Percentiles rank a stretch among this genome's conserved stretches.
Evolutionary conservation across 2,797 vertebrate genomes (phyloP).

Genomic region (Acanthurus tractus): DNA sequence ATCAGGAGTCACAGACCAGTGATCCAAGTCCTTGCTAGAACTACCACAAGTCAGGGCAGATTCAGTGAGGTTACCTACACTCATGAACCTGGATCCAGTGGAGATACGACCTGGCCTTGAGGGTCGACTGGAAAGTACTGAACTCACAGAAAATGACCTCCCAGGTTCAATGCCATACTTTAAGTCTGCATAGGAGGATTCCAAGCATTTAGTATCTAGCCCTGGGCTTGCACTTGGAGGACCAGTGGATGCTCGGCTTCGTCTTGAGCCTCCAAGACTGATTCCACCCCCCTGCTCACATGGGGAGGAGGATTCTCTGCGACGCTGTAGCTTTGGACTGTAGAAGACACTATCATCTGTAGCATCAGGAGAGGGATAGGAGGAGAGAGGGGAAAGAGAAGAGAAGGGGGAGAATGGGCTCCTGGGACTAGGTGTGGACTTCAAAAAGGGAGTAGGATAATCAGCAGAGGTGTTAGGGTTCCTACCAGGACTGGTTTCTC

Average conservation of each 20-base stretch:
- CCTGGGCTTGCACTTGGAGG: slow-evolving; percentile 53
- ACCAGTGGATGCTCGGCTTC: slow-evolving; percentile 66
- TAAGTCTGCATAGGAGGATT: slow-evolving; percentile 81
- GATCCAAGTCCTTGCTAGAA: slow-evolving; percentile 42
- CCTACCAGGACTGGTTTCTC: slow-evolving; percentile 55
- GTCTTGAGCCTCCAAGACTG: slow-evolving; percentile 56
- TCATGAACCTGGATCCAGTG: slow-evolving; percentile 80
- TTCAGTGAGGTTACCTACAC: slow-evolving; percentile 77
- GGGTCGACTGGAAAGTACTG: slow-evolving; percentile 81
- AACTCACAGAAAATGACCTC: slow-evolving; percentile 83
- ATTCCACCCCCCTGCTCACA: slow-evolving; percentile 67
- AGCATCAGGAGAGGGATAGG: slow-evolving; percentile 63
- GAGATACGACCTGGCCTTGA: slow-evolving; percentile 85
- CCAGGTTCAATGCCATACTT: slow-evolving; percentile 85
- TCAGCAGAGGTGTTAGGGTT: slow-evolving; percentile 43
- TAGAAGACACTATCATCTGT: slow-evolving; percentile 82
- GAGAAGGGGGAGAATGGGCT: slow-evolving; percentile 78
- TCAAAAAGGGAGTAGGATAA: slow-evolving; percentile 58
- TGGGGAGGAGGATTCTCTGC: slow-evolving; percentile 64
- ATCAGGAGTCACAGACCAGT: slow-evolving; percentile 31
- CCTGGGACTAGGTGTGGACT: slow-evolving; percentile 67
- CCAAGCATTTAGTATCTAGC: slow-evolving; percentile 43
- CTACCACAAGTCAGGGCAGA: slow-evolving; percentile 43
- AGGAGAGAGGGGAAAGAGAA: slow-evolving; percentile 70
- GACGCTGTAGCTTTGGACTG: slow-evolving; percentile 75